Percentiles rank a stretch among this genome's conserved stretches.
Evolutionary conservation across 2,888 invertebrate genomes (phyloP).

Genomic region (Trilocha varians): DNA sequence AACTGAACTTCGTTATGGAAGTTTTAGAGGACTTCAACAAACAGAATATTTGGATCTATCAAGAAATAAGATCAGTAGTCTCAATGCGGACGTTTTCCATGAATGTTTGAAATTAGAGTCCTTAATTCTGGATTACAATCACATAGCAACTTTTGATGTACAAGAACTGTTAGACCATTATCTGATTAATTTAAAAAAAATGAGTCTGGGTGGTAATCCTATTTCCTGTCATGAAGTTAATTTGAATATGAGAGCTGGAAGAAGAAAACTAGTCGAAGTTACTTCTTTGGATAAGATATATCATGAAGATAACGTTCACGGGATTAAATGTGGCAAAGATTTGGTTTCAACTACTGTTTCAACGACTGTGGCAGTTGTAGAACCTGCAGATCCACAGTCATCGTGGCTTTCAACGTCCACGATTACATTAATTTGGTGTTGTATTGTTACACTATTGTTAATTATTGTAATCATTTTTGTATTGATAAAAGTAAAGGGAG

Average conservation of each 20-base stretch:
- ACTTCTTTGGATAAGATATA: conserved; percentile 54
- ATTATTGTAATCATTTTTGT: conserved; percentile 12
- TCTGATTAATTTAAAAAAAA: conserved; percentile 24
- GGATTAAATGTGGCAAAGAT: conserved; percentile 49
- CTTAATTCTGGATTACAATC: conserved; percentile 52
- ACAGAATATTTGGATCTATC: conserved; percentile 51
- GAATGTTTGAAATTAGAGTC: conserved; percentile 46
- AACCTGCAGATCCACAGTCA: background rate
- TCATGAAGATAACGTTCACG: conserved; percentile 60
- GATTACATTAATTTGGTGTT: conserved; percentile 22
- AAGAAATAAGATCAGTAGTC: conserved; percentile 33
- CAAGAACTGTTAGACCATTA: conserved; percentile 1
- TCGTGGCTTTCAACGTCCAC: conserved; percentile 11
- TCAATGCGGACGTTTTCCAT: conserved; percentile 53
- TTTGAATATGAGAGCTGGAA: conserved; percentile 27
- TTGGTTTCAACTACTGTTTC: conserved; percentile 11
- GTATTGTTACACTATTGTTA: conserved; percentile 23
- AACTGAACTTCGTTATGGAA: conserved; percentile 42
- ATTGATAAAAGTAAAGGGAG: conserved; percentile 13
- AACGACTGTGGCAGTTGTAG: background rate
- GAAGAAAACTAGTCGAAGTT: conserved; percentile 31
- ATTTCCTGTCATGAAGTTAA: conserved; percentile 53
- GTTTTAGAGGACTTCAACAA: conserved; percentile 45
- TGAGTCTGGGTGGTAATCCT: conserved; percentile 58
- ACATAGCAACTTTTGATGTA: conserved; percentile 38